Evolutionary conservation across 2,797 vertebrate species (phyloP).

Genomic region (Pseudomugil tenellus): DNA sequence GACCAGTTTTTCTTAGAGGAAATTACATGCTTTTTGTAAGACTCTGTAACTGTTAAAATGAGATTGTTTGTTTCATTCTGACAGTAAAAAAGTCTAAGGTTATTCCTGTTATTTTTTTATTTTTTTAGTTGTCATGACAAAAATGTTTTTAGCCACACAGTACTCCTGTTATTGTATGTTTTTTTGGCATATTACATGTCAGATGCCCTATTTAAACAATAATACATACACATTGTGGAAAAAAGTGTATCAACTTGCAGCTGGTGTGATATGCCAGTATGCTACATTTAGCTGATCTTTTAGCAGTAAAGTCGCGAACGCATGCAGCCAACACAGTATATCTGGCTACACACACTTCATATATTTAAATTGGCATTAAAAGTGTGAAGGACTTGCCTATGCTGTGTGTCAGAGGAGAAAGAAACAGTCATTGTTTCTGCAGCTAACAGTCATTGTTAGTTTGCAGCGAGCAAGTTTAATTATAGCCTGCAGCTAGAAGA

Average conservation of each 20-base stretch:
- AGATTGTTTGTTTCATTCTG: background rate
- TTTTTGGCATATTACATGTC: too few relatives aligned
- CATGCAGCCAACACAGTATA: background rate
- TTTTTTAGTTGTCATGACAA: too few relatives aligned
- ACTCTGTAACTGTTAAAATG: background rate
- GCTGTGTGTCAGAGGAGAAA: conserved; percentile 6
- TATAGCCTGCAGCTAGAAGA: conserved; percentile 38
- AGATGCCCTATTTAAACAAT: too few relatives aligned
- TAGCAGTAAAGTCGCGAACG: background rate
- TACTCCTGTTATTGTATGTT: too few relatives aligned
- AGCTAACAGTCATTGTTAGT: conserved; percentile 5
- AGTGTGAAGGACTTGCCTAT: background rate
- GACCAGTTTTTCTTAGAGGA: background rate
- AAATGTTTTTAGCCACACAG: too few relatives aligned
- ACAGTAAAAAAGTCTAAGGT: background rate
- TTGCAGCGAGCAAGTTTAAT: conserved; percentile 42
- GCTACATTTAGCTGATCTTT: conserved; percentile 1
- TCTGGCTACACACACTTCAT: background rate
- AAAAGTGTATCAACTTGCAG: background rate
- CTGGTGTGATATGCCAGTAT: background rate
- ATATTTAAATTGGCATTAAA: background rate
- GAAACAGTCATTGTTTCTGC: conserved; percentile 29
- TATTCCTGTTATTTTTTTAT: background rate
- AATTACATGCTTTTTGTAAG: background rate
- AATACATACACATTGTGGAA: too few relatives aligned